phyloP scores from a whole-genome alignment of 2,888 invertebrate genomes.

The Scaptodrosophila latifasciaeformis region DNA sequence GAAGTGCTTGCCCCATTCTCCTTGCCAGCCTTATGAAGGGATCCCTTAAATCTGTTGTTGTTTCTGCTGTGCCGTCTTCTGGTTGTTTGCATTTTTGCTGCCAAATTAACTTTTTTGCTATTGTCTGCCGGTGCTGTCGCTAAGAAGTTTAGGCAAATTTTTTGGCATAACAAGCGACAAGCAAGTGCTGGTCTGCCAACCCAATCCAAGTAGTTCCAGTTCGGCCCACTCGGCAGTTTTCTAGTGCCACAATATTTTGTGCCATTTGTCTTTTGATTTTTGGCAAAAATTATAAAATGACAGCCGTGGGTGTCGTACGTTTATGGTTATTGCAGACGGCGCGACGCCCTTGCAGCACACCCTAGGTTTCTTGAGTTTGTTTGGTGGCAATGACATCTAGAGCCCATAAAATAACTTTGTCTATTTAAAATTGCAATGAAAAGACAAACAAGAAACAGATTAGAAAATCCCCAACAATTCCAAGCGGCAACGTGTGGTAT shows the following conservation, averaged over 20 bases:
- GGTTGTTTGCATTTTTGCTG: constrained; percentile 62
- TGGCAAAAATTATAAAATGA: constrained; percentile 54
- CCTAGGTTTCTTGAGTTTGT: constrained; percentile 9
- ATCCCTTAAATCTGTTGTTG: too few relatives aligned
- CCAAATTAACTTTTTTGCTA: constrained; percentile 64
- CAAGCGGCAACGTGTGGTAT: constrained; percentile 29
- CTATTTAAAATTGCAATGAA: neutral
- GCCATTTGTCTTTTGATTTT: constrained; percentile 49
- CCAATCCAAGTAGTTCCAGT: neutral
- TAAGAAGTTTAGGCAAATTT: constrained; percentile 55
- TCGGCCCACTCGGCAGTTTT: neutral
- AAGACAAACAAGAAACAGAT: neutral
- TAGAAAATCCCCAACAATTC: neutral
- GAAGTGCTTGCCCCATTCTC: constrained; percentile 36
- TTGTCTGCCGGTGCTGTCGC: constrained; percentile 30
- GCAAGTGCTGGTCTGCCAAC: constrained; percentile 22
- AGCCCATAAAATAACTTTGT: constrained; percentile 43
- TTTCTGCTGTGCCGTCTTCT: constrained; percentile 21
- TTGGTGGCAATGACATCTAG: constrained; percentile 46
- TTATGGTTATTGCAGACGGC: constrained; percentile 33
- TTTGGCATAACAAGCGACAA: constrained; percentile 48
- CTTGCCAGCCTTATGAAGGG: neutral
- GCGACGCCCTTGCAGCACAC: constrained; percentile 34
- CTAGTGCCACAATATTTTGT: constrained; percentile 41
- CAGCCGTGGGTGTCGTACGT: constrained; percentile 55